A percentile compares a stretch with the other conserved stretches of the same genome.
phyloP scores from a whole-genome alignment of 2,113 vertebrate genomes.

The Siphamia tubifer region DNA sequence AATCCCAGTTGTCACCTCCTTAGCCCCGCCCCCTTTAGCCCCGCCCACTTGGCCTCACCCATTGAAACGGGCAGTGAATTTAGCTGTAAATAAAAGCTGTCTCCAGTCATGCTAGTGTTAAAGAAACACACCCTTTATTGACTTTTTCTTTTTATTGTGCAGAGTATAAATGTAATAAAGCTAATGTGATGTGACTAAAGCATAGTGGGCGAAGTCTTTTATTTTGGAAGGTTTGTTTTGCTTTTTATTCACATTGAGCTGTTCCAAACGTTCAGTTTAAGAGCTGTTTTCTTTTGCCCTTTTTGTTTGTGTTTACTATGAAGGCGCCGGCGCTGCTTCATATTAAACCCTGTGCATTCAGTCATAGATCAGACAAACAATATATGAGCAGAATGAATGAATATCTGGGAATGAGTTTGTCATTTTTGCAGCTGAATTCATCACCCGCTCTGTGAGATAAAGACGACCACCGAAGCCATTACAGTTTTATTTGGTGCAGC shows the following conservation, averaged over 20 bases:
- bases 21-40: too few relatives aligned
- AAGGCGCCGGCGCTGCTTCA: too few relatives aligned
- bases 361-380: background rate
- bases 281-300: background rate
- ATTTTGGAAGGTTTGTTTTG: background rate
- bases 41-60: too few relatives aligned
- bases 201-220: constrained; percentile 1
- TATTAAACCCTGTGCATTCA: too few relatives aligned
- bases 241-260: background rate
- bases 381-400: constrained; percentile 1
- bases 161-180: constrained; percentile 22
- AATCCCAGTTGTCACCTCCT: too few relatives aligned
- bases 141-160: background rate
- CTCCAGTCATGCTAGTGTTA: background rate
- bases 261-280: too few relatives aligned
- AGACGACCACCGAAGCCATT: constrained; percentile 68
- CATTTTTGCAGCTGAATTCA: constrained; percentile 34
- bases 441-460: constrained; percentile 50
- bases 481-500: constrained; percentile 65
- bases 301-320: background rate
- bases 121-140: background rate
- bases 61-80: too few relatives aligned
- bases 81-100: background rate
- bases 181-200: constrained; percentile 8
- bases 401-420: constrained; percentile 22